Percentiles rank a stretch among this genome's conserved stretches.
Conservation (phyloP, 2,888 invertebrate species). For the Philereme vetulata region DNA sequence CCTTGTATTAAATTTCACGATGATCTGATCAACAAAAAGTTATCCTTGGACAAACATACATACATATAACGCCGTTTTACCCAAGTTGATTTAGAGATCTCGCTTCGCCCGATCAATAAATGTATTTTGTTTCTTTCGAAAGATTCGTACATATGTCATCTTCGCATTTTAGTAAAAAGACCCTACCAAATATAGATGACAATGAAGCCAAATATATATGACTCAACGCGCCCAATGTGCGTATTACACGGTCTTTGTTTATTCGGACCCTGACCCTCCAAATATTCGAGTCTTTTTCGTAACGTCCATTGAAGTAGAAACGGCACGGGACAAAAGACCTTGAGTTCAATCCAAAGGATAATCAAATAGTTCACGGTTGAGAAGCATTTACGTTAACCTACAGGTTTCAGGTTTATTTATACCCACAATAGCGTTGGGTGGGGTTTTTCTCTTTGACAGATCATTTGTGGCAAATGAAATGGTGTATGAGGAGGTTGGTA, state of each 20-base stretch:
- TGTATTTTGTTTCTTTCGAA: too few relatives aligned
- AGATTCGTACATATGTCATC: too few relatives aligned
- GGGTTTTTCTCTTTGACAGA: constrained; percentile 52
- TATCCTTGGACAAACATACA: too few relatives aligned
- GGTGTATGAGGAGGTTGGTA: constrained; percentile 29
- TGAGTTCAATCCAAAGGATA: constrained; percentile 66
- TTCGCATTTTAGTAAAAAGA: too few relatives aligned
- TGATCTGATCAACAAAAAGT: too few relatives aligned
- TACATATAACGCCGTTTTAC: too few relatives aligned
- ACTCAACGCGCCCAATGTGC: constrained; percentile 29
- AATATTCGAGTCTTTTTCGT: constrained; percentile 54
- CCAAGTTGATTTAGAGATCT: too few relatives aligned
- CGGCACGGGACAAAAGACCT: constrained; percentile 60
- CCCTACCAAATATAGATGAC: background rate
- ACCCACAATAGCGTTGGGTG: constrained; percentile 51
- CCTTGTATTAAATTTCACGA: too few relatives aligned
- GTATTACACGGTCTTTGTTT: constrained; percentile 45
- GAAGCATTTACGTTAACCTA: constrained; percentile 56
- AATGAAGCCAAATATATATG: constrained; percentile 23
- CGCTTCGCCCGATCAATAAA: too few relatives aligned
- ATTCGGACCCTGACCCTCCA: constrained; percentile 51
- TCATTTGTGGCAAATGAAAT: constrained; percentile 57
- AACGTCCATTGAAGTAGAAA: constrained; percentile 59
- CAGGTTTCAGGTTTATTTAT: constrained; percentile 52
- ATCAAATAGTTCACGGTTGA: constrained; percentile 68